phyloP scores from a whole-genome alignment of 1,140 invertebrate genomes.

The Tyrophagus putrescentiae region DNA sequence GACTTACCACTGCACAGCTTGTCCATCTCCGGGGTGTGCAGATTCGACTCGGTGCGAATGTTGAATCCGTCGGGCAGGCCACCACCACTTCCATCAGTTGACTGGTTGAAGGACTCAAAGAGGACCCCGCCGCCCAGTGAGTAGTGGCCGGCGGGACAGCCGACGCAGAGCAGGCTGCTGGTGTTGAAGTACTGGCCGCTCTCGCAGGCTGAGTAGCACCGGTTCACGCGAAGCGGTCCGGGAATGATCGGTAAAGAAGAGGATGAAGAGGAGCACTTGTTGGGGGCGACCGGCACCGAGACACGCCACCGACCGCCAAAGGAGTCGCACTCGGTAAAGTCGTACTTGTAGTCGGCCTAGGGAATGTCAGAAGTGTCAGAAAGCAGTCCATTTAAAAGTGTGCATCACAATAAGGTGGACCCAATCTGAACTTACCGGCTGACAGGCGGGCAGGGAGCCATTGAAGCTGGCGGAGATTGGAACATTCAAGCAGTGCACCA shows the following conservation, averaged over 20 bases:
- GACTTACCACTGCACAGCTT: not conserved
- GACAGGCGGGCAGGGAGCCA: too few relatives aligned
- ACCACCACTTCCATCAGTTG: not conserved
- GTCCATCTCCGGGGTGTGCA: not conserved
- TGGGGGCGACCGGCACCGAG: constrained; percentile 36
- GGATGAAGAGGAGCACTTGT: constrained; percentile 30
- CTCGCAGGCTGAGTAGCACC: constrained; percentile 39
- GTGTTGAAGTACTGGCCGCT: constrained; percentile 38
- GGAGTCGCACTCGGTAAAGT: constrained; percentile 43
- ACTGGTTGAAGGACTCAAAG: constrained; percentile 38
- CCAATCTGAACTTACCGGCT: too few relatives aligned
- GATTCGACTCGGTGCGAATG: constrained; percentile 33
- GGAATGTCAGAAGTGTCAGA: constrained; percentile 15
- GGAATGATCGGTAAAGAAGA: constrained; percentile 31
- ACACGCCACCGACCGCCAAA: constrained; percentile 41
- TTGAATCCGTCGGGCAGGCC: constrained; percentile 37
- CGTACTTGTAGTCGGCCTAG: constrained; percentile 41
- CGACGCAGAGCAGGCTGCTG: constrained; percentile 35
- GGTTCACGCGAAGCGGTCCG: constrained; percentile 37
- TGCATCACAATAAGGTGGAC: too few relatives aligned
- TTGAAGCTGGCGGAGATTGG: too few relatives aligned
- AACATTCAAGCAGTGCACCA: too few relatives aligned
- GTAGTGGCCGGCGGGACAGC: constrained; percentile 40
- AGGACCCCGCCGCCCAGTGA: constrained; percentile 40
- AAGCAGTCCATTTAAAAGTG: too few relatives aligned